Evolutionary conservation across 2,113 vertebrate genomes (phyloP), one percentile per base, ranked within the genome.

Genomic region (Sterrhoptilus dennistouni): DNA sequence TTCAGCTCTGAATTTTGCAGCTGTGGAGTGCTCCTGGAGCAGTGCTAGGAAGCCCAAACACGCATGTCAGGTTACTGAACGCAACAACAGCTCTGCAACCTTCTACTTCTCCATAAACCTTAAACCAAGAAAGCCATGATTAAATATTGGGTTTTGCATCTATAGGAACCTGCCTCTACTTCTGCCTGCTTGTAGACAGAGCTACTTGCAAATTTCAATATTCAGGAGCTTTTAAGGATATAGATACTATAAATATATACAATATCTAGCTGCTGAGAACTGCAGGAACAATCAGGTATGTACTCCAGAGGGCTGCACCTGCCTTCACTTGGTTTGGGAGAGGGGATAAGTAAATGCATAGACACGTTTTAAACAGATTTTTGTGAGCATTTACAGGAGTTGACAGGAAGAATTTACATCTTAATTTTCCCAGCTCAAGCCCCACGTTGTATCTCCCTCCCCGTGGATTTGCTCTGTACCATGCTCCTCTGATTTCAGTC

Each of bases 171-270:
- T 95, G 95, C 92, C 96, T 97, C 95, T 92, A 94, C 90, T 96
- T 97, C 94, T 96, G 97, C 95, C 85, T 95, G 97, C 96, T 97
- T 97, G 44, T 97, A 97, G 96, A 95, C 88, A 95, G 56, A 97
- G 96, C 93, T 97, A 94, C 42, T 90, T 90, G 94, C 91, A 95
- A 96, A 93, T 97, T 87, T 97, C 95, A 96, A 71, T 97, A 97
- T 75, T 95, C 50, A 47, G 89, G 92, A 97, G 96, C 96, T 98
- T 96, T 96, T 94, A 95, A 96, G 94, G 93, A 77, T 49, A 54
- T 75, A 95, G 84, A 71, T 74, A 95, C 33, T 88, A 74, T 78
- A 92, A 42, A 93, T 77, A 97, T 65, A 95, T 36, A 85, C 44
- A 96, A 74, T 36, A 52, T 45, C 89, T 40, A 96, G 75, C 97